phyloP scores from a whole-genome alignment of 1,140 invertebrate genomes.

The Drosophila melanogaster region DNA sequence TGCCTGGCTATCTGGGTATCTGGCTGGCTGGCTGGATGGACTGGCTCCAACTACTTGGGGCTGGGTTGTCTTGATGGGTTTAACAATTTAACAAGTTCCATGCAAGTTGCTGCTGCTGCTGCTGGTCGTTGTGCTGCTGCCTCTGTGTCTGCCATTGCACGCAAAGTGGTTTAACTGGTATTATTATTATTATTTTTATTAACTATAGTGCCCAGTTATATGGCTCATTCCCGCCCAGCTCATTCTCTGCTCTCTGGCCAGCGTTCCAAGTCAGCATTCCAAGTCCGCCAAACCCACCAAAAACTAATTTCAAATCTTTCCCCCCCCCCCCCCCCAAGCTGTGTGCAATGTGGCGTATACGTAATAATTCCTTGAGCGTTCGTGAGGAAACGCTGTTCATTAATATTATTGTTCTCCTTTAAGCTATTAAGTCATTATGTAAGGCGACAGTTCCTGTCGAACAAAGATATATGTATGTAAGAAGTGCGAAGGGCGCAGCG shows the following conservation, averaged over 20 bases:
- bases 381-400: not conserved
- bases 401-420: constrained; percentile 11
- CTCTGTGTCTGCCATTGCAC: constrained; percentile 66
- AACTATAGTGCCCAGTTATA: constrained; percentile 47
- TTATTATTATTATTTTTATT: constrained; percentile 68
- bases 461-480: not conserved
- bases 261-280: constrained; percentile 31
- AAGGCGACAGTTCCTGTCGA: constrained; percentile 28
- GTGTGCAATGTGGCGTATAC: constrained; percentile 11
- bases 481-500: not conserved
- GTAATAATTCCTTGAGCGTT: constrained; percentile 10
- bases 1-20: constrained; percentile 29
- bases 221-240: constrained; percentile 39
- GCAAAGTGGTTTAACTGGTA: constrained; percentile 76
- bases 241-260: constrained; percentile 30
- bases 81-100: constrained; percentile 56
- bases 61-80: constrained; percentile 49
- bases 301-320: constrained; percentile 18
- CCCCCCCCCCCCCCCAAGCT: too few species aligned
- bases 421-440: constrained; percentile 26
- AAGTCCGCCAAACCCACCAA: constrained; percentile 9
- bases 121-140: constrained; percentile 28
- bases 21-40: constrained; percentile 11
- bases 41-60: constrained; percentile 34
- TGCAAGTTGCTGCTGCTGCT: constrained; percentile 37